These are phyloP conservation scores for Colaptes auratus DNA, from an alignment of 2,113 vertebrate genomes.

Conservation along the genomic window DNA sequence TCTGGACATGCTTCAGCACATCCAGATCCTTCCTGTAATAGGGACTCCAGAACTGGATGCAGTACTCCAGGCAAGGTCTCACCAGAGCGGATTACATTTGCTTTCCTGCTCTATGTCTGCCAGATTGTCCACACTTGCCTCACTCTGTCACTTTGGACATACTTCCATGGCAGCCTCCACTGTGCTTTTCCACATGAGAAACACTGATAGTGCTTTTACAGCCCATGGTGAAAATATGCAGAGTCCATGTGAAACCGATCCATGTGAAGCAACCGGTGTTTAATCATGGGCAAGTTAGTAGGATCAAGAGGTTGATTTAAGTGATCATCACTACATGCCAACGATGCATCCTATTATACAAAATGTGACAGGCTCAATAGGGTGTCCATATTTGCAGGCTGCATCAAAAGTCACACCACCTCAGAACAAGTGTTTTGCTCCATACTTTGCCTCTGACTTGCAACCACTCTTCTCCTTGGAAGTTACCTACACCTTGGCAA, in stretches of 20 bases:
- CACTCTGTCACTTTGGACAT: not conserved
- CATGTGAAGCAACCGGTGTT: not conserved
- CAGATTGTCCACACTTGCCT: too few relatives aligned
- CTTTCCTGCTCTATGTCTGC: not conserved
- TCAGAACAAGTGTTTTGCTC: not conserved
- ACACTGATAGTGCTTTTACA: not conserved
- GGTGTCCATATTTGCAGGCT: not conserved
- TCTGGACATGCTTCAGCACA: too few relatives aligned
- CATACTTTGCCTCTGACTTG: not conserved
- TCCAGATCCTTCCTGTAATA: too few relatives aligned
- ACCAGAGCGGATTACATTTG: too few relatives aligned
- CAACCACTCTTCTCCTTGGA: not conserved
- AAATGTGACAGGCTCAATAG: not conserved
- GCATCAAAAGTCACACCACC: not conserved
- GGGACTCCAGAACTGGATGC: too few relatives aligned
- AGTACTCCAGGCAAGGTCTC: too few relatives aligned
- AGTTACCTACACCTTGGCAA: not conserved
- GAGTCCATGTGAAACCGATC: not conserved
- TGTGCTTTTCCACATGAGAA: not conserved
- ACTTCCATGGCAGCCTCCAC: not conserved
- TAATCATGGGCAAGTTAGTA: not conserved
- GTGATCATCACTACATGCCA: not conserved
- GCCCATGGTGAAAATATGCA: not conserved
- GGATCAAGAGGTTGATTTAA: not conserved
- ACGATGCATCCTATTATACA: not conserved